Base-by-base conservation (phyloP, 2,113 vertebrate species). In the Trinectes maculatus region DNA sequence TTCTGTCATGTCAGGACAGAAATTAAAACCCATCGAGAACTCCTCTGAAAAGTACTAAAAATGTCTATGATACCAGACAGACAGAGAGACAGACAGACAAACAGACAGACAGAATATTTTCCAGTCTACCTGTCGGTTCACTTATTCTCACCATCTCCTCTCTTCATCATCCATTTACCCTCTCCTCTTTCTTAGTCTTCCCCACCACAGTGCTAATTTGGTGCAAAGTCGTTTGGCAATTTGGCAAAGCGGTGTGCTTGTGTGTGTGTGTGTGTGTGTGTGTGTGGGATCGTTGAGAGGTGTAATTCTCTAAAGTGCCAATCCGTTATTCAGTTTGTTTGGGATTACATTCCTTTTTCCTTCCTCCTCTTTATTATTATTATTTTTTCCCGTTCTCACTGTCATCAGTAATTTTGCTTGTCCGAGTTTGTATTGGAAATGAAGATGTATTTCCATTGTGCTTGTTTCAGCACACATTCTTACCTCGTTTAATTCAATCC, bases 301-400 rank as follows among this genome's bases (percentile, higher is more conserved):
- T 85, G 82, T 87, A 89, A 86, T 87, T 77, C 68, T 84, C 80
- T 86, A 85, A 89, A 89, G 83, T 84, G 83, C 67, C 78, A n/a
- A 74, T 87, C 77, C 80, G 85, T 91, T 90, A 85, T 70, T 46
- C 56, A 91, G 90, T 92, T 91, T 91, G 44, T 52, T 93, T 93
- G 88, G 91, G 93, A 92, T 92, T 91, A 88, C 42, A 31, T 37
- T 61, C 44, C 46, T 74, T 31, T 72, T 13, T 40, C 47, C 42
- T 39, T 49, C 29, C 33, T 47, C 8, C 47, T 25, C 28, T 5
- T 22, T 6, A 33, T 24, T 52, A 8, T 58, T 72, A 6, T 15
- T 39, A 6, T 6, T 44, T 40, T 19, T 24, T 43, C n/a, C 12
- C 44, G 3, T 19, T 29, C 48, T 36, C 19, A 10, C 36, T 9